Conservation (phyloP, 2,113 vertebrate species). For the Corythornis vintsioides region DNA sequence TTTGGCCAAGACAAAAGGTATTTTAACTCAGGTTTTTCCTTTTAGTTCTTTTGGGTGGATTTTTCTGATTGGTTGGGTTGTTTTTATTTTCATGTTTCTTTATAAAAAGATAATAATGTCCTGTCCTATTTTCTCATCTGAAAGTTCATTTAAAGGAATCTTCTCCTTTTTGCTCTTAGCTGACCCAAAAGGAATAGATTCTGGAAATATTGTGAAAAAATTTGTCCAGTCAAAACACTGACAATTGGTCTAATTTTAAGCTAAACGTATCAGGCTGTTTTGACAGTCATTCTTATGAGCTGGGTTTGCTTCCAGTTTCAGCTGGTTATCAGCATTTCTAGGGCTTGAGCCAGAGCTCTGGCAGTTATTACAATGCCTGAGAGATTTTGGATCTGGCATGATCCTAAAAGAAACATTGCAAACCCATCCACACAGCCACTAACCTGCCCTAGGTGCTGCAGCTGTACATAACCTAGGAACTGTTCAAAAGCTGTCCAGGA, state of each 20-base stretch:
- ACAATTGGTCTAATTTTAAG: neutral
- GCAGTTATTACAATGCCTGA: neutral
- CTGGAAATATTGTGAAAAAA: neutral
- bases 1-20: neutral
- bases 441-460: neutral
- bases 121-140: neutral
- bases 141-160: neutral
- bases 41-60: neutral
- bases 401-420: neutral
- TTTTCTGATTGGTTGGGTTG: neutral
- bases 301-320: neutral
- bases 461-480: neutral
- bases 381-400: neutral
- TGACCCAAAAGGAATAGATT: neutral
- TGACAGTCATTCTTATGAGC: neutral
- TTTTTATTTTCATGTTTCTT: neutral
- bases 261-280: neutral
- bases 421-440: neutral
- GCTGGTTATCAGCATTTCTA: neutral
- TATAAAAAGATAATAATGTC: neutral
- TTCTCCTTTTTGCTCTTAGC: neutral
- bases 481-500: neutral
- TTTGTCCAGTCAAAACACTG: neutral
- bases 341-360: neutral
- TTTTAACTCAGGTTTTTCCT: neutral